phyloP scores from a whole-genome alignment of 2,113 vertebrate genomes.

The Heterotis niloticus region DNA sequence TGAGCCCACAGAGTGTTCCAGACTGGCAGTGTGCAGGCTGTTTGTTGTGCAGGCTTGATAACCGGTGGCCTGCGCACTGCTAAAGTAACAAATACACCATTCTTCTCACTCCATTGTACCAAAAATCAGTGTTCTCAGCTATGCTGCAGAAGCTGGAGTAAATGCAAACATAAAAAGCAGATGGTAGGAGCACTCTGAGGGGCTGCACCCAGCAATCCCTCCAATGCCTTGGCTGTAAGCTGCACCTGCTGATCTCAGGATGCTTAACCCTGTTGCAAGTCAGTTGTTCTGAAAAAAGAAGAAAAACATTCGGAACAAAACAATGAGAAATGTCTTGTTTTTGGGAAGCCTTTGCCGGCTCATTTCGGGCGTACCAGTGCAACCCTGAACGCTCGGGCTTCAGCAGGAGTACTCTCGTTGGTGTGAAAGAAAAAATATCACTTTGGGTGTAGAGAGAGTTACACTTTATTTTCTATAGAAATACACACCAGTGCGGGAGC shows the following conservation, averaged over 20 bases:
- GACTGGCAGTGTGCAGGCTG: too few species aligned
- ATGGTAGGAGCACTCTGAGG: neutral
- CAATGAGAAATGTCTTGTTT: neutral
- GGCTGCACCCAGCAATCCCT: neutral
- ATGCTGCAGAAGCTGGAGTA: neutral
- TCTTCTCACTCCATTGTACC: neutral
- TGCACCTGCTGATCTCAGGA: neutral
- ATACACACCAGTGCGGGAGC: too few species aligned
- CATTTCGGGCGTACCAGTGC: neutral
- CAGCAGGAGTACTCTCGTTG: too few species aligned
- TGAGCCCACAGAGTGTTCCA: neutral
- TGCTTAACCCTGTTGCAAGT: neutral
- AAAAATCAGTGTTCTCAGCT: constrained; percentile 7
- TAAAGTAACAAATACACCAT: constrained; percentile 2
- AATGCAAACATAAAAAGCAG: constrained; percentile 1
- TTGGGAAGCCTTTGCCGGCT: neutral
- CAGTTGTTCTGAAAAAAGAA: neutral
- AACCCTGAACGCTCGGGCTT: neutral
- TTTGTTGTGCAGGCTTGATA: constrained; percentile 3
- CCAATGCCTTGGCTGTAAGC: neutral
- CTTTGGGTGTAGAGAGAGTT: too few species aligned
- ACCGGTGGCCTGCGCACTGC: neutral
- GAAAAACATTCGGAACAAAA: neutral
- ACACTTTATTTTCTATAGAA: too few species aligned
- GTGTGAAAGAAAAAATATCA: too few species aligned